Percentiles rank a stretch among this genome's conserved stretches.
phyloP scores from a whole-genome alignment of 37 sponge, comb jelly and placozoan species.

The Hexactinellida sp. region DNA sequence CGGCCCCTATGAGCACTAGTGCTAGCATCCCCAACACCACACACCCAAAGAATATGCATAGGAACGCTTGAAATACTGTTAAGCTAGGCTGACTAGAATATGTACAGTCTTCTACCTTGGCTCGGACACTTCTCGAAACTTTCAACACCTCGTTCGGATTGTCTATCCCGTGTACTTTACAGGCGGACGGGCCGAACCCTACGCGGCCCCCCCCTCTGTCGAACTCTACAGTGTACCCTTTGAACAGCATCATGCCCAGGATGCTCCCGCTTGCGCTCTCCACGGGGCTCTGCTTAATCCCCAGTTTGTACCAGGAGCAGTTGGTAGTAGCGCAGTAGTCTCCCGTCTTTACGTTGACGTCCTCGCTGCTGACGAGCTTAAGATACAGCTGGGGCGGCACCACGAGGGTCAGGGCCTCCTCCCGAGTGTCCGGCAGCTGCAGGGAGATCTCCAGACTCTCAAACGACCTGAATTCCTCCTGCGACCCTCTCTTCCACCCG shows the following conservation, averaged over 20 bases:
- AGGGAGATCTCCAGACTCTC: background rate
- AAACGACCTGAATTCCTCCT: background rate
- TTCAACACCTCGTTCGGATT: background rate
- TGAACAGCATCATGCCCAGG: slow-evolving; percentile 12
- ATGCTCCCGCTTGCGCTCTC: background rate
- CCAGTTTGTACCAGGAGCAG: slow-evolving; percentile 13
- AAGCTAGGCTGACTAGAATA: background rate
- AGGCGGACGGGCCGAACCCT: background rate
- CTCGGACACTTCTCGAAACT: background rate
- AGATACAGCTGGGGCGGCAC: background rate
- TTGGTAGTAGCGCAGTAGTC: background rate
- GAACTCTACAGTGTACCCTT: slow-evolving; percentile 3
- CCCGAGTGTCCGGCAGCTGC: background rate
- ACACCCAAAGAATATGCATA: background rate
- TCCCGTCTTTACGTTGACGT: background rate
- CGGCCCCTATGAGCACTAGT: background rate
- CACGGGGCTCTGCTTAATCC: background rate
- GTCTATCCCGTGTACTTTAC: background rate
- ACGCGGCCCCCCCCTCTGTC: background rate
- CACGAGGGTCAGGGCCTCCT: background rate
- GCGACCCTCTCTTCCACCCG: background rate
- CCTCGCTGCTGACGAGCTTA: background rate
- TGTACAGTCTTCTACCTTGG: background rate
- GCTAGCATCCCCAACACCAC: background rate
- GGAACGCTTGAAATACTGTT: background rate